phyloP scores from a whole-genome alignment of 2,113 vertebrate species.

The Odocoileus hemionus region DNA sequence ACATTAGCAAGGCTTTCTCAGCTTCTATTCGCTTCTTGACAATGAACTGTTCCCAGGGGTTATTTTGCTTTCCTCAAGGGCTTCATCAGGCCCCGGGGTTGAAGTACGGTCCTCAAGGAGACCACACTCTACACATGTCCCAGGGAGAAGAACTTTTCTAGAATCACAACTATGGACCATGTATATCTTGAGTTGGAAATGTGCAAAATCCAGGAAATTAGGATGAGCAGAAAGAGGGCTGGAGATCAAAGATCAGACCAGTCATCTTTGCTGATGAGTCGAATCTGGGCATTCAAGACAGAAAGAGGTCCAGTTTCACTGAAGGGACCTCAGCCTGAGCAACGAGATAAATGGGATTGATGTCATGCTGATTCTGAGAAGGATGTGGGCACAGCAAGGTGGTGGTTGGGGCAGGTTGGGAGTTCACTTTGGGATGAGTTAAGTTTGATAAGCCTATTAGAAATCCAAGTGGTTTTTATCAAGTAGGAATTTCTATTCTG shows the following conservation, averaged over 20 bases:
- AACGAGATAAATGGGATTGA: neutral
- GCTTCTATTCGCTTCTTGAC: neutral
- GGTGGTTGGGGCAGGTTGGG: fast-evolving
- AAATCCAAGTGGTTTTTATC: neutral
- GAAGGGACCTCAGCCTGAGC: neutral
- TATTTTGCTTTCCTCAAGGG: neutral
- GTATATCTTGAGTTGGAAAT: neutral
- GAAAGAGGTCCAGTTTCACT: too few relatives aligned
- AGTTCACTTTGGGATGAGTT: neutral
- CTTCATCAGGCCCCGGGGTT: neutral
- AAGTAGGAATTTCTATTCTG: neutral
- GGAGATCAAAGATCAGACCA: neutral
- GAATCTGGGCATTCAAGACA: neutral
- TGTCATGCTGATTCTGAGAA: neutral
- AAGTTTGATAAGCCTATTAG: neutral
- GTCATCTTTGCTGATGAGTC: neutral
- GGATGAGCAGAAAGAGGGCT: neutral
- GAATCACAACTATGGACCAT: neutral
- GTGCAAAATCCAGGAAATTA: neutral
- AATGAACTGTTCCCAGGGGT: too few relatives aligned
- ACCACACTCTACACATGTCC: too few relatives aligned
- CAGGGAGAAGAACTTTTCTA: neutral
- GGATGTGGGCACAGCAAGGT: neutral
- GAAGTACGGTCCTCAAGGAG: neutral
- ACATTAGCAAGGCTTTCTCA: neutral